These are phyloP conservation scores for Ischnus inquisitorius DNA, from an alignment of 2,888 invertebrate species.

Conservation along the genomic window DNA sequence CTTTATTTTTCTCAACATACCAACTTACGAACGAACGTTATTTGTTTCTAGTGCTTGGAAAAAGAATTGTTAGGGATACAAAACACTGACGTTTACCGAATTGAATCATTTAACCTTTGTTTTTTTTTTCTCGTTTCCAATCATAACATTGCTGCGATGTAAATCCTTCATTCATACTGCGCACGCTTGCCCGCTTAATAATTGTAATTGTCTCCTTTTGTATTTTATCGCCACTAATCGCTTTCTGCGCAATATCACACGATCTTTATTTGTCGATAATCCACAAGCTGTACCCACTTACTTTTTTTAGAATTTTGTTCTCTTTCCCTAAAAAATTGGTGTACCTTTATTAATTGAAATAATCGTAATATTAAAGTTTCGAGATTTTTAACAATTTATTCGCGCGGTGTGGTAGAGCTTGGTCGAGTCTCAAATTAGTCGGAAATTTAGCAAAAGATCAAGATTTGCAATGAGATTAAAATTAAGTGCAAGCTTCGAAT, in stretches of 20 bases:
- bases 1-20: constrained; percentile 28
- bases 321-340: no score
- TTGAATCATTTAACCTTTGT: constrained; percentile 26
- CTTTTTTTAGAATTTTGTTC: no score
- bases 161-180: constrained; percentile 37
- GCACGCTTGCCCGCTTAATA: constrained; percentile 44
- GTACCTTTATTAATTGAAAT: no score
- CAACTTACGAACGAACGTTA: constrained; percentile 25
- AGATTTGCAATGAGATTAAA: no score
- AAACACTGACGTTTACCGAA: constrained; percentile 56
- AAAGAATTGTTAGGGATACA: constrained; percentile 49
- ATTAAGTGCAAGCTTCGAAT: no score
- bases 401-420: no score
- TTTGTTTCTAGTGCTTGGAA: constrained; percentile 35
- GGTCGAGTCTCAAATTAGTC: no score
- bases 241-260: no score
- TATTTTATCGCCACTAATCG: neutral
- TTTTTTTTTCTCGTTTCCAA: constrained; percentile 21
- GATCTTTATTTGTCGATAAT: constrained; percentile 9
- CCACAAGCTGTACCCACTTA: no score
- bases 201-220: constrained; percentile 2
- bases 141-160: constrained; percentile 7
- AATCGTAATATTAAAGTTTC: no score
- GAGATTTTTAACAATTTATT: no score
- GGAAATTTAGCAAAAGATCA: no score